Evolutionary conservation across 2,113 vertebrate genomes (phyloP).

Genomic region (Pelecanoides urinatrix): DNA sequence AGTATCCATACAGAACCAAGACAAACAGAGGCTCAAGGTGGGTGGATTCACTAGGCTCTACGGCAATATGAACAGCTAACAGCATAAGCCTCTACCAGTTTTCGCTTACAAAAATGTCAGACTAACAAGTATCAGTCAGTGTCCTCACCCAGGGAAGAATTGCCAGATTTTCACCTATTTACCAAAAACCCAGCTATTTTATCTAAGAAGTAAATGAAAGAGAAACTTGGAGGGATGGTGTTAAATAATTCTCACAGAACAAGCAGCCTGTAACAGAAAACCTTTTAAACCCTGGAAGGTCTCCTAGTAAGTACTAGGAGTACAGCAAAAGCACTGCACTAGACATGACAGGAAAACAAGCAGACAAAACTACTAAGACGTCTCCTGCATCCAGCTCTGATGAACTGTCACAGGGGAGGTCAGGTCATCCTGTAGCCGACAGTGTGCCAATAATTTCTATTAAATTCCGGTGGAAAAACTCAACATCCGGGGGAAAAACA

Average conservation of each 20-base stretch:
- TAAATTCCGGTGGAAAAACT: constrained; percentile 40
- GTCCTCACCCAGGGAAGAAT: background rate
- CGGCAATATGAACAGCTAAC: background rate
- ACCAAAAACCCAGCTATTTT: background rate
- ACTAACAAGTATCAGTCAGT: background rate
- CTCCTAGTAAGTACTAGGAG: background rate
- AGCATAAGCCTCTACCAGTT: background rate
- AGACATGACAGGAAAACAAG: background rate
- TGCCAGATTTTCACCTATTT: background rate
- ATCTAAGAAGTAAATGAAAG: background rate
- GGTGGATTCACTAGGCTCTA: background rate
- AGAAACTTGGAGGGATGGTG: background rate
- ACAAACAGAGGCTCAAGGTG: background rate
- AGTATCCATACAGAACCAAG: background rate
- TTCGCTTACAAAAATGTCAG: background rate
- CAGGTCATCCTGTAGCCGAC: background rate
- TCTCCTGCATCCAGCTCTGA: background rate
- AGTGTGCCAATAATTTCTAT: background rate
- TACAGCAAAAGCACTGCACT: background rate
- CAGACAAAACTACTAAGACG: background rate
- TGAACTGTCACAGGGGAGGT: background rate
- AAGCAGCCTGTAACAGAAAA: background rate
- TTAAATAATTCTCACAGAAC: background rate
- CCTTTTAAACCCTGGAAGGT: background rate
- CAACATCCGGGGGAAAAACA: background rate